These are phyloP conservation scores for Eristalis pertinax DNA, from an alignment of 2,888 invertebrate genomes.

Conservation along the genomic window DNA sequence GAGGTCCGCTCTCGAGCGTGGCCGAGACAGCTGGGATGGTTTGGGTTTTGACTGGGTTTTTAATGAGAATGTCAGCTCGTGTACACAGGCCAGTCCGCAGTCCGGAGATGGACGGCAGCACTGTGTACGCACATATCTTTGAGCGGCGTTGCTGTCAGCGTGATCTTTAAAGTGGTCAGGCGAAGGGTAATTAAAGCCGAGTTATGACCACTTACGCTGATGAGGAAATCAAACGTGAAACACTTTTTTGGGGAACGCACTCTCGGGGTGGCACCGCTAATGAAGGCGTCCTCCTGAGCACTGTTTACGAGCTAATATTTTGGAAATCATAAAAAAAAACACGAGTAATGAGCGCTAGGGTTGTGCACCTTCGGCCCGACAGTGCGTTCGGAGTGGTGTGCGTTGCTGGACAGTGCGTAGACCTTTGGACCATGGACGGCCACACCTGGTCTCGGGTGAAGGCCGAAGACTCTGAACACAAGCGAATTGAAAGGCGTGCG, in stretches of 20 bases:
- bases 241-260: neutral
- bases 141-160: neutral
- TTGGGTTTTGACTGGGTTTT: neutral
- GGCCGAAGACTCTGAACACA: neutral
- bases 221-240: neutral
- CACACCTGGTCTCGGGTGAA: neutral
- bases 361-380: neutral
- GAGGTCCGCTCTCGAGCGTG: slow-evolving; percentile 32
- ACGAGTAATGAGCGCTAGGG: neutral
- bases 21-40: neutral
- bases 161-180: neutral
- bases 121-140: too few species aligned
- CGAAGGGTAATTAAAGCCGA: neutral
- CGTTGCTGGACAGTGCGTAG: neutral
- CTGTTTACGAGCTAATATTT: neutral
- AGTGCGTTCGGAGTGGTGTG: neutral
- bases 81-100: neutral
- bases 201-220: neutral
- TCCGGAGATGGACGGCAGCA: neutral
- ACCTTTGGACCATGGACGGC: neutral
- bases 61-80: neutral
- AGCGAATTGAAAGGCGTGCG: neutral
- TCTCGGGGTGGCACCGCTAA: neutral
- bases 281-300: neutral
- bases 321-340: neutral